Evolutionary conservation across 1,140 invertebrate genomes (phyloP).

Genomic region (Thaumetopoea pityocampa): DNA sequence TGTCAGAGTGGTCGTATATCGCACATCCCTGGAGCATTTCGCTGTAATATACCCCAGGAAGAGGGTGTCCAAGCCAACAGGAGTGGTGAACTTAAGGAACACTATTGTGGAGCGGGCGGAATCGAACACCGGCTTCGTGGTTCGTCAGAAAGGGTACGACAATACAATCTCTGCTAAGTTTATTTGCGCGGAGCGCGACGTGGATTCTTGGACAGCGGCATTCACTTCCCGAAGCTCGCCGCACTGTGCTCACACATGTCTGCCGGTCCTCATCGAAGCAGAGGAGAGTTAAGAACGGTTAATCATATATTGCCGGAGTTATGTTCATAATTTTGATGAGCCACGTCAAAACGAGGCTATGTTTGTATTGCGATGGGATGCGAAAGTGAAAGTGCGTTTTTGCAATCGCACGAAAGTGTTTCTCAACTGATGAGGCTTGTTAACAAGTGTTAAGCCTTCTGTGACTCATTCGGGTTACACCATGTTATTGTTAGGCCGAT

Average conservation of each 20-base stretch:
- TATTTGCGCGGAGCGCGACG: conserved; percentile 75
- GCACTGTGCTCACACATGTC: conserved; percentile 65
- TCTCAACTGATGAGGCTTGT: conserved; percentile 11
- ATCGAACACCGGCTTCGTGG: conserved; percentile 73
- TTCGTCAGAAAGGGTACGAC: conserved; percentile 79
- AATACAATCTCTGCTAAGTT: conserved; percentile 78
- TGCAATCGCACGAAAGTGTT: conserved; percentile 50
- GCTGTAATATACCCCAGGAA: conserved; percentile 82
- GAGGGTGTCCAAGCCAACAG: conserved; percentile 78
- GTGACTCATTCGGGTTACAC: conserved; percentile 24
- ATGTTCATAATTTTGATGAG: conserved; percentile 30
- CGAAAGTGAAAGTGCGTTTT: conserved; percentile 67
- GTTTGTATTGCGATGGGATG: conserved; percentile 66
- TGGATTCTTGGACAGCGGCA: conserved; percentile 79
- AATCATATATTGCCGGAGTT: conserved; percentile 22
- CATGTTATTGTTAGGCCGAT: conserved; percentile 15
- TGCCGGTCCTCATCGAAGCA: conserved; percentile 80
- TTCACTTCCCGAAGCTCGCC: conserved; percentile 77
- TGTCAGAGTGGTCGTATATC: conserved; percentile 80
- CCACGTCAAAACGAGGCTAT: conserved; percentile 44
- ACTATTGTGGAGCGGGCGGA: conserved; percentile 76
- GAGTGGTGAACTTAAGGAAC: conserved; percentile 80
- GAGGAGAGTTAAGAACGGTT: conserved; percentile 71
- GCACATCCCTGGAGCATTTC: conserved; percentile 81
- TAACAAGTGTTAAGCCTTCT: conserved; percentile 14